Conservation (phyloP, 2,888 invertebrate genomes). For the Baronia brevicornis region DNA sequence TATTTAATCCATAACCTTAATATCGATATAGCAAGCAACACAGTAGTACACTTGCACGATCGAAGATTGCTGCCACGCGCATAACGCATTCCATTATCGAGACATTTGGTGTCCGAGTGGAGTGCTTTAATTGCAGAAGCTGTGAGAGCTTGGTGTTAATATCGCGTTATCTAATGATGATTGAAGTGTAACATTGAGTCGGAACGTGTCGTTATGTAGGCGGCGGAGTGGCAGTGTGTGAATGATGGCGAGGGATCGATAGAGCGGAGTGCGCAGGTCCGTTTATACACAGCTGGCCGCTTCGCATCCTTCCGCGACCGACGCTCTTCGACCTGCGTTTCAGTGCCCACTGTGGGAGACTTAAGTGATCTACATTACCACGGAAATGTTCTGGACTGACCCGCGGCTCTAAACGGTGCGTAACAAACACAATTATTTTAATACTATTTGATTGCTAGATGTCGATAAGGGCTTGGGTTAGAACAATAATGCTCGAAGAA, state of each 20-base stretch:
- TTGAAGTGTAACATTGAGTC: constrained; percentile 55
- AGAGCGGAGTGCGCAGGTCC: constrained; percentile 63
- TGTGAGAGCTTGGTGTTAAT: constrained; percentile 45
- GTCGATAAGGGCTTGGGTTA: not conserved
- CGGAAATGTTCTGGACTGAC: constrained; percentile 50
- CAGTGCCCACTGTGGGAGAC: constrained; percentile 43
- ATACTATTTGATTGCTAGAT: not conserved
- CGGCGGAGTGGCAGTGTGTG: constrained; percentile 57
- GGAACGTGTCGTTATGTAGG: constrained; percentile 56
- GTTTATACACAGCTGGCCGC: constrained; percentile 54
- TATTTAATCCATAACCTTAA: not conserved
- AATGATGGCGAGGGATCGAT: constrained; percentile 65
- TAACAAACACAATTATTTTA: constrained; percentile 21
- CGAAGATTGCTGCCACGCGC: constrained; percentile 1
- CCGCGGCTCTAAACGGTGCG: constrained; percentile 61
- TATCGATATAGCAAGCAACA: not conserved
- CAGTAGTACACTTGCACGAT: constrained; percentile 2
- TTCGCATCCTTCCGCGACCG: constrained; percentile 38
- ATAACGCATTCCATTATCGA: constrained; percentile 23
- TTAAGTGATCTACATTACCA: constrained; percentile 43
- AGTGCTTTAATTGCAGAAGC: constrained; percentile 49
- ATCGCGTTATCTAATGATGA: constrained; percentile 65
- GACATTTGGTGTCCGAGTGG: constrained; percentile 39
- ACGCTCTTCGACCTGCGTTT: constrained; percentile 38
- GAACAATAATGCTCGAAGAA: not conserved